Evolutionary conservation across 2,888 invertebrate genomes (phyloP).

Genomic region (Kryphioiulus occultus): DNA sequence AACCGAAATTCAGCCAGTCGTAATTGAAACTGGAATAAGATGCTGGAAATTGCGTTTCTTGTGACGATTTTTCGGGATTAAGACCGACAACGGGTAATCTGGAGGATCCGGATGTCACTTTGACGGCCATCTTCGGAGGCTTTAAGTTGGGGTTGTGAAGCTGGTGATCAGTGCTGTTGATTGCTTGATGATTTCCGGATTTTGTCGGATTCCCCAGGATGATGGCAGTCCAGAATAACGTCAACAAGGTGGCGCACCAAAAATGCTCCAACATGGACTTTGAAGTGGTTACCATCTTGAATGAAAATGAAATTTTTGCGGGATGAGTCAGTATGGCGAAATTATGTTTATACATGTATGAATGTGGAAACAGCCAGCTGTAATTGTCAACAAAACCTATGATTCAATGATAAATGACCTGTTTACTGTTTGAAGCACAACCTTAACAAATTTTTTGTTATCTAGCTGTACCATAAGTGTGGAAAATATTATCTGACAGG

Average conservation of each 20-base stretch:
- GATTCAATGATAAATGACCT: too few species aligned
- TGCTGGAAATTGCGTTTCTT: background rate
- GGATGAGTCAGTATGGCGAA: too few species aligned
- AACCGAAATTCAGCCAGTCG: conserved; percentile 14
- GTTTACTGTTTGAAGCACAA: too few species aligned
- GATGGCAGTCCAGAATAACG: background rate
- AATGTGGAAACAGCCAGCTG: too few species aligned
- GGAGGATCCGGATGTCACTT: background rate
- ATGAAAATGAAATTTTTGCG: background rate
- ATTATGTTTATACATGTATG: too few species aligned
- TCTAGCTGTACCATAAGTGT: too few species aligned
- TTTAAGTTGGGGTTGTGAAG: background rate
- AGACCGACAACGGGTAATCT: background rate
- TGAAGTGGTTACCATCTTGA: background rate
- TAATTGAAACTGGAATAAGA: conserved; percentile 31
- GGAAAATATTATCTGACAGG: too few species aligned
- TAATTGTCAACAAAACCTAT: too few species aligned
- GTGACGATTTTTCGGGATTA: background rate
- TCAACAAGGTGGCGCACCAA: background rate
- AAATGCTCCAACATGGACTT: background rate
- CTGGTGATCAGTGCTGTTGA: background rate
- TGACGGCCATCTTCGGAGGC: background rate
- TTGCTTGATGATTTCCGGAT: background rate
- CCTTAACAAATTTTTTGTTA: too few species aligned
- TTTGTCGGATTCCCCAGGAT: background rate